Evolutionary conservation across 2,888 invertebrate genomes (phyloP).

Genomic region (Horisme vitalbata): DNA sequence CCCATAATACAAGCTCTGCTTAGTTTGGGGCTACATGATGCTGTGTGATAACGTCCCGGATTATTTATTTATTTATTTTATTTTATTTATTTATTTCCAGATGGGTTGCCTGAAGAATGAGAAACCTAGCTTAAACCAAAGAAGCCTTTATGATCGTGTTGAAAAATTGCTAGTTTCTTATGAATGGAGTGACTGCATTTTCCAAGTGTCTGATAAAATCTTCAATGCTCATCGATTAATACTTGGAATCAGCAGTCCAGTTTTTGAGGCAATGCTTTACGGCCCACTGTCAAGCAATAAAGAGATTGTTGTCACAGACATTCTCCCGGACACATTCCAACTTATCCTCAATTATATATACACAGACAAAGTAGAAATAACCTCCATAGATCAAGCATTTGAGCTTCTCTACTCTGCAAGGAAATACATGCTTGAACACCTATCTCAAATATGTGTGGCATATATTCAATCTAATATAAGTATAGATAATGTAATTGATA

Average conservation of each 20-base stretch:
- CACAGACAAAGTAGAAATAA: constrained; percentile 81
- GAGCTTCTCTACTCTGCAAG: constrained; percentile 85
- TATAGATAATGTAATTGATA: constrained; percentile 81
- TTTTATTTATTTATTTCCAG: constrained; percentile 43
- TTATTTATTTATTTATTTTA: too few relatives aligned
- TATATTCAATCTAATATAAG: constrained; percentile 81
- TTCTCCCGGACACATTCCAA: constrained; percentile 84
- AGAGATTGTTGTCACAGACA: constrained; percentile 81
- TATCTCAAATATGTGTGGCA: constrained; percentile 74
- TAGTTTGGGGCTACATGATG: too few relatives aligned
- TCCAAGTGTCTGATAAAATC: constrained; percentile 75
- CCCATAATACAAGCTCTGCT: too few relatives aligned
- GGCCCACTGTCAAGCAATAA: constrained; percentile 81
- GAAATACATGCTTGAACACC: constrained; percentile 84
- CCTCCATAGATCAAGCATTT: constrained; percentile 83
- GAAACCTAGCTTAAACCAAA: constrained; percentile 43
- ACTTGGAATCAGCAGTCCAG: constrained; percentile 85
- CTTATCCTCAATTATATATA: constrained; percentile 84
- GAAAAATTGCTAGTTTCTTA: constrained; percentile 72
- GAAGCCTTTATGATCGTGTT: constrained; percentile 71
- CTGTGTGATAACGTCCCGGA: too few relatives aligned
- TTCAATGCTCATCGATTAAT: constrained; percentile 85
- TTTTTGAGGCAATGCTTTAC: constrained; percentile 87
- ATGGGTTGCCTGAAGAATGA: constrained; percentile 62
- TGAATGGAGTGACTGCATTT: constrained; percentile 84